Evolutionary conservation across 2,797 vertebrate genomes (phyloP), one percentile per base, ranked within the genome.

Genomic region (Danio jaintianensis): DNA sequence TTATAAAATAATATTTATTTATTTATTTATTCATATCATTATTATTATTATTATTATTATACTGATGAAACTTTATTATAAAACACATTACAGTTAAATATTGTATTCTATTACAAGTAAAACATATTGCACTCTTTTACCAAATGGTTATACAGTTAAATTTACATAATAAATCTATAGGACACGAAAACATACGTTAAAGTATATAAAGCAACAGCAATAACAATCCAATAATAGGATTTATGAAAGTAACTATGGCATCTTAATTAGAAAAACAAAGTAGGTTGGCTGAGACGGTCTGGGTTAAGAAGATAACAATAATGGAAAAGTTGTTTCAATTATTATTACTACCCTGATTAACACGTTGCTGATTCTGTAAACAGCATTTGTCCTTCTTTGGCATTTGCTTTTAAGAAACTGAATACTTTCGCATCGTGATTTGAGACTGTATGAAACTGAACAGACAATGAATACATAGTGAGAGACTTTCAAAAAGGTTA

Each of bases 401-500:
- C 64, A 58, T 22, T 43, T 13, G 9, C 13, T 52, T 52, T 36
- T 10, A 69, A 18, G 48, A 13, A 69, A 40, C 38, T 52, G 29
- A 52, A 53, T 52, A 16, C 48, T 13, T 48, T 18, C 67, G 53
- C n/a, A 18, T 69, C 1, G 48, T 70, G 16, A 18, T 45, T 36
- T 3, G 3, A 29, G 29, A 29, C 29, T 29, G 9, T 48, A 45
- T 0, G 12, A 45, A 8, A 61, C 29, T 42, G 22, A 59, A 15
- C 62, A 67, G 42, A 66, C 42, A 58, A 6, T 52, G 36, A 42
- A 18, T 22, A 7, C 40, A 29, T 58, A 20, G 45, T 11, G 7
- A 43, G 40, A 6, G 70, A 12, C 15, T 42, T 20, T 45, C n/a
- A 64, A 13, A 72, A 72, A 13, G 59, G 16, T 75, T 48, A 56